A percentile compares a stretch with the other conserved stretches of the same genome.
These are phyloP conservation scores for Psilopogon haemacephalus DNA, from an alignment of 2,113 vertebrate genomes.

Conservation along the genomic window DNA sequence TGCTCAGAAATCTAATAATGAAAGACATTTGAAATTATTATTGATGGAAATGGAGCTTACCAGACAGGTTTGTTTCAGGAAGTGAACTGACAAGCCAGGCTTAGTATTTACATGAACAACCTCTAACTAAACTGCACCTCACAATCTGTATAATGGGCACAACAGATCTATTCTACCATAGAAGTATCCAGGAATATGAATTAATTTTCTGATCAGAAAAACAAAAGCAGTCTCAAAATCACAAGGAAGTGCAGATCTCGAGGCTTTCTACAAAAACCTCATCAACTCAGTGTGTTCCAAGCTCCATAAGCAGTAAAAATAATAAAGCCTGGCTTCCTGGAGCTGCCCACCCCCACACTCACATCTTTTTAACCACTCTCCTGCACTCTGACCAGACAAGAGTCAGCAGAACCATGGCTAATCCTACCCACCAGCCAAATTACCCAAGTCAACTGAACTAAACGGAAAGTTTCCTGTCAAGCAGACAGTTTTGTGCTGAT, in stretches of 20 bases:
- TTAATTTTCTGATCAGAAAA: background rate
- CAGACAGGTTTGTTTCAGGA: background rate
- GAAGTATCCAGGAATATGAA: background rate
- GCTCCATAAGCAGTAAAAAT: background rate
- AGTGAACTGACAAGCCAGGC: background rate
- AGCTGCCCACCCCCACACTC: background rate
- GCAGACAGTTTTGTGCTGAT: background rate
- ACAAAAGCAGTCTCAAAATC: background rate
- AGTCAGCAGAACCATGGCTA: background rate
- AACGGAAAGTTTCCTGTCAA: background rate
- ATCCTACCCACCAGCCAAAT: background rate
- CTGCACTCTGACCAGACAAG: background rate
- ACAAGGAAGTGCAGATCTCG: background rate
- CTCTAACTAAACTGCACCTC: background rate
- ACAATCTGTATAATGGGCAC: background rate
- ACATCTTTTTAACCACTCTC: background rate
- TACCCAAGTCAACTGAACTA: background rate
- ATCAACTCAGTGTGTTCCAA: accelerated
- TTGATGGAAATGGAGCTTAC: background rate
- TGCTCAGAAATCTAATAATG: background rate
- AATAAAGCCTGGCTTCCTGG: background rate
- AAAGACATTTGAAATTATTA: background rate
- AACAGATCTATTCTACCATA: background rate
- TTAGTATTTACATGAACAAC: background rate
- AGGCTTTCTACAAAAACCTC: background rate